Percentiles rank a stretch among this genome's conserved stretches.
These are phyloP conservation scores for Sialia sialis DNA, from an alignment of 2,113 vertebrate genomes.

Conservation along the genomic window DNA sequence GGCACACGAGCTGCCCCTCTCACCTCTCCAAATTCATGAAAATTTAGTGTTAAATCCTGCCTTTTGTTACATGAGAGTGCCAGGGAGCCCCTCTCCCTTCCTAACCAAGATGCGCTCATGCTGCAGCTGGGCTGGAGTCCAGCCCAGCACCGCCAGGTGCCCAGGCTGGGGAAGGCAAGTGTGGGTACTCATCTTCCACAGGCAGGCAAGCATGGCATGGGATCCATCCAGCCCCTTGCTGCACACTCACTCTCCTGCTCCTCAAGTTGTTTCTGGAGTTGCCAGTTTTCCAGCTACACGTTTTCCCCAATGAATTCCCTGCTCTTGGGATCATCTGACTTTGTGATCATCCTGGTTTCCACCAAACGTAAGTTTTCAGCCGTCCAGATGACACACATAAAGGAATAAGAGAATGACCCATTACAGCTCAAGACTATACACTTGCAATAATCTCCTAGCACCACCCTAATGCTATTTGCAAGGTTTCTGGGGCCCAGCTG, in stretches of 20 bases:
- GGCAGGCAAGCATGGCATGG: not conserved
- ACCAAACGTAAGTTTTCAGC: not conserved
- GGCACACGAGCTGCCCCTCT: not conserved
- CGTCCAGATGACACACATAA: not conserved
- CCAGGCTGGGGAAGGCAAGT: not conserved
- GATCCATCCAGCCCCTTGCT: not conserved
- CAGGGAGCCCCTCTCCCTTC: conserved; percentile 1
- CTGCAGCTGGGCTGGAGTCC: not conserved
- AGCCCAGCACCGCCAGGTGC: not conserved
- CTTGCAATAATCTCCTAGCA: not conserved
- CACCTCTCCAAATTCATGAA: conserved; percentile 38
- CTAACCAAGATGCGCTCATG: not conserved
- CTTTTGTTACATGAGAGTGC: conserved; percentile 7
- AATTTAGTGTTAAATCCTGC: conserved; percentile 43
- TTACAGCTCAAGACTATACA: not conserved
- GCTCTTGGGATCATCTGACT: not conserved
- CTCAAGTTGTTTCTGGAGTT: not conserved
- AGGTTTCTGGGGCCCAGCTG: not conserved
- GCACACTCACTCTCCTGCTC: not conserved
- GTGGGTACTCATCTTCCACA: not conserved
- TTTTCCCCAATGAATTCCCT: not conserved
- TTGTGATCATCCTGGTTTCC: not conserved
- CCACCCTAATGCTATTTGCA: not conserved
- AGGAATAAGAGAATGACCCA: not conserved
- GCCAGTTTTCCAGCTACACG: not conserved